Evolutionary conservation across 2,888 invertebrate species (phyloP), one percentile per base, ranked within the genome.

Genomic region (Rotaria socialis): DNA sequence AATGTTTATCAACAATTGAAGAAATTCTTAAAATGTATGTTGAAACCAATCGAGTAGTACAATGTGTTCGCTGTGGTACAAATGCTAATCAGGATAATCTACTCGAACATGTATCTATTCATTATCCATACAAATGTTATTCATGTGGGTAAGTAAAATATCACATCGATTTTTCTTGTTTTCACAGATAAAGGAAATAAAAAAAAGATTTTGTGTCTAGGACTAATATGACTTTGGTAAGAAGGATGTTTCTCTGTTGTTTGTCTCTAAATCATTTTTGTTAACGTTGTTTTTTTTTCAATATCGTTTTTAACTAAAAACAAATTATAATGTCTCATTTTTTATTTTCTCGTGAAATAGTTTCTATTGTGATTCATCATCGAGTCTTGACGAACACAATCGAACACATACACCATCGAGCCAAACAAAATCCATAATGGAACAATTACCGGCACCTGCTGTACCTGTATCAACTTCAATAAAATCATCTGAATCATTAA

Each of bases 31-130:
- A 80, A 80, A 47, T 80, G 47, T 80, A 47, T 11, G 43, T 80
- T 11, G 80, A 80, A 47, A n/a, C 80, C 3, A 47, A 80, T 47
- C n/a, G 47, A 41, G 24, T n/a, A 47, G 80, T 80, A 10, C 47
- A 80, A n/a, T 80, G 80, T 80, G n/a, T 47, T n/a, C 80, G 80
- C 11, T 80, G 80, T 80, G 80, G 80, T 80, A 11, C 47, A 43
- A 47, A 47, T 80, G 80, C 80, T 24, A 47, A 47, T 47, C 47
- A 80, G 47, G 80, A 80, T n/a, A 80, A 80, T 80, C 47, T 80
- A 80, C 80, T 80, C 19, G 80, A 80, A 47, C 80, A 80, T 80
- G n/a, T 80, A 43, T 80, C 80, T 43, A 24, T 80, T 43, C 80
- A 80, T 47, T 80, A 80, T 47, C 80, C 80, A 47, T 80, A 80